Conservation (phyloP, 1,140 invertebrate genomes). For the Leptinotarsa texana region DNA sequence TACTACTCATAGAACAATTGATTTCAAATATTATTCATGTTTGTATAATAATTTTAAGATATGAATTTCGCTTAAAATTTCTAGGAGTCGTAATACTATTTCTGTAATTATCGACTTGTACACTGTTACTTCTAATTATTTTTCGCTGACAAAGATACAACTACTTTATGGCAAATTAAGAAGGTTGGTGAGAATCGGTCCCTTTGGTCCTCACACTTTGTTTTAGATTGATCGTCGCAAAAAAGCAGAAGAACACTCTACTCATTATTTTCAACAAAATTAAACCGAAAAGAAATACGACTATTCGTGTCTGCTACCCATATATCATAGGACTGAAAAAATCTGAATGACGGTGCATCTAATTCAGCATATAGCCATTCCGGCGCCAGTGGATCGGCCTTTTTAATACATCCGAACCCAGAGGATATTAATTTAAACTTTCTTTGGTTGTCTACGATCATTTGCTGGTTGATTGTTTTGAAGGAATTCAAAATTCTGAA, state of each 20-base stretch:
- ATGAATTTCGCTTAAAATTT: no score
- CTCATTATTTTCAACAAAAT: constrained; percentile 41
- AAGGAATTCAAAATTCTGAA: no score
- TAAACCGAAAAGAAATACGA: constrained; percentile 42
- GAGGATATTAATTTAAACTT: constrained; percentile 16
- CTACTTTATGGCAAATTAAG: no score
- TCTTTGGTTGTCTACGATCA: neutral
- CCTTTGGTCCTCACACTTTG: constrained; percentile 26
- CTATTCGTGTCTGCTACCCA: constrained; percentile 41
- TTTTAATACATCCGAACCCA: constrained; percentile 40
- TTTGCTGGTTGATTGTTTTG: neutral
- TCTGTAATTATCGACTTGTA: no score
- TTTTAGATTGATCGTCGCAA: constrained; percentile 33
- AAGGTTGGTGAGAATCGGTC: neutral
- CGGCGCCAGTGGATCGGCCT: constrained; percentile 44
- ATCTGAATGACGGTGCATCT: constrained; percentile 44
- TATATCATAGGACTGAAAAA: constrained; percentile 42
- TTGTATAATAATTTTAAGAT: no score
- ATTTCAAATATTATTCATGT: no score
- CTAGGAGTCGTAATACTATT: no score
- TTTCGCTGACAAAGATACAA: no score
- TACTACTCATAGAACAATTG: no score
- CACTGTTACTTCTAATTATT: no score
- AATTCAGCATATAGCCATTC: constrained; percentile 48
- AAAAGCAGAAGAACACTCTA: constrained; percentile 33